Base-by-base conservation (phyloP, 1,140 invertebrate genomes). In the Cotesia typhae region DNA sequence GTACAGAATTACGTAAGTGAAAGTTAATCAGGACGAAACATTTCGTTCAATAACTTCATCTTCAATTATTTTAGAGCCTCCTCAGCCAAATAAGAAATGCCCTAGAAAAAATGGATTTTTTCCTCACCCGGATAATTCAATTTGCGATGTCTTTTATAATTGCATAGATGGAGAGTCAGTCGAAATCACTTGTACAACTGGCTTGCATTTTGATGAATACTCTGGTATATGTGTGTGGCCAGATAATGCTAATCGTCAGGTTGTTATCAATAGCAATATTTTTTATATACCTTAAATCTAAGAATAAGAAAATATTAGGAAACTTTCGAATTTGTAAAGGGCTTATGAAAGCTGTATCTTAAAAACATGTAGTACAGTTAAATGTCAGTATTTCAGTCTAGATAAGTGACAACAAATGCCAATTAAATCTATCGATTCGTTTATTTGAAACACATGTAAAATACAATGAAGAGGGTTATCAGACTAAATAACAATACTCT, bases 201-300 rank as follows among this genome's bases (percentile, higher is more conserved):
- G 95, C 7, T 88, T 97, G 5, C 94, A 95, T 79, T 97, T 96
- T 83, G 94, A 96, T 78, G 94, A 96, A 80, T 95, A 92, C 84
- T 92, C 90, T 53, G 93, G 93, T 37, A 94, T 93, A 14, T 96
- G 95, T 79, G 94, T 95, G 17, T 96, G 94, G 94, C 94, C 95
- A 1, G 93, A 94, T 57, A 89, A 92, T 5, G 93, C 94, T 35
- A 92, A 90, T 73, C 90, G 94, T 79, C 88, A 92, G 79, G 93
- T 93, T 78, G 75, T 70, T 65, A 66, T 17, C 10, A 9, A 57
- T 28, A 59, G 10, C 12, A 47, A 55, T 36, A 73, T 53, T 17
- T 63, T 28, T 10, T 55, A 55, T 28, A 28, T 28, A 28, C 28
- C 2, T 1, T 28, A 28, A 28, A 1, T 2, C 28, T 3, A 28